Base-by-base conservation (phyloP, 2,888 invertebrate species). In the Acleris literana region DNA sequence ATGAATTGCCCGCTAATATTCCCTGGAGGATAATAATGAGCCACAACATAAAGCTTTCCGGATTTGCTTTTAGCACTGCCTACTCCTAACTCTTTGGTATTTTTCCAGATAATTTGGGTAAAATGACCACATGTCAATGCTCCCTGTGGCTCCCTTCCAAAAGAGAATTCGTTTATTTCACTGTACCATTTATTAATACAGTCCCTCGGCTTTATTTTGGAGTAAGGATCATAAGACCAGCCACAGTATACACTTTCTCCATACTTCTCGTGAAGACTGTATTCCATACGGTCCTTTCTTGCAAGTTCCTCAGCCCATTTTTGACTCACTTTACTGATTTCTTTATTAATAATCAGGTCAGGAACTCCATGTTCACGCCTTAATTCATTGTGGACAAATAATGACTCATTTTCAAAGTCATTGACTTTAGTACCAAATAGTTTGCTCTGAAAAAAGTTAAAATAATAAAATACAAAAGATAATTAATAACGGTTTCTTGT, bases 61-160 rank as follows among this genome's bases (percentile, higher is more conserved):
- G 95, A 94, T 74, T 95, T 95, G 74, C 95, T 95, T 75, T 95
- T 95, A 5, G 96, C 96, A 77, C 94, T 94, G 1, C 96, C 97
- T 3, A 97, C 94, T 0, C 97, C 97, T 68, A 97, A 85, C 78
- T 96, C 95, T 72, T 88, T 94, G 4, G 95, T 95, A 43, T 93
- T 94, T 80, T 95, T 96, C 97, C 97, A 97, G n/a, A 97, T 93
- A 0, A 97, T 94, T 91, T 97, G 97, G 0, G 96, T 96, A 75
- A 96, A 95, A 82, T 94, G 93, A 70, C 96, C 96, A 58, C 95
- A 94, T 54, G 92, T 93, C 11, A 95, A 82, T 48, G 93, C 86
- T 72, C 39, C 39, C 13, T 93, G 94, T 4, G 96, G 96, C 80
- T 96, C 96, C 44, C 81, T 86, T 2, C 95, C 95, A 76, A 95